phyloP scores from a whole-genome alignment of 2,797 vertebrate genomes.

The Ctenopoma kingsleyae region DNA sequence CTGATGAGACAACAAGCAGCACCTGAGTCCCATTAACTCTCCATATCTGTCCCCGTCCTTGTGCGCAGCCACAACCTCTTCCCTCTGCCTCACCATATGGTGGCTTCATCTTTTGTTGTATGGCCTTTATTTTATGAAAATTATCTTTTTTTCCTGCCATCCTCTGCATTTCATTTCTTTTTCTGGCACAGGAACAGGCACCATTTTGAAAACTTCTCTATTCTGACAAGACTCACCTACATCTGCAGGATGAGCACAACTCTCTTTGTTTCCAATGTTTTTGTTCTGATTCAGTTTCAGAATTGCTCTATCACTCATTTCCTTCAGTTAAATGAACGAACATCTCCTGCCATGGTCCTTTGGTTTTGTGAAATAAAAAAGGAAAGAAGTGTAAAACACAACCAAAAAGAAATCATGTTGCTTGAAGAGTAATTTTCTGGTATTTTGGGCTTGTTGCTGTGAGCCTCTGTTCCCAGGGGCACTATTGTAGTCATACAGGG shows the following conservation, averaged over 20 bases:
- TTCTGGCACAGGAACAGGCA: constrained; percentile 30
- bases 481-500: not conserved
- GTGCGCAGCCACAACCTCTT: constrained; percentile 44
- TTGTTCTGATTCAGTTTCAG: constrained; percentile 58
- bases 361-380: constrained; percentile 41
- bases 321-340: constrained; percentile 48
- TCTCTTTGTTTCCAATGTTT: constrained; percentile 57
- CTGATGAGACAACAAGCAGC: constrained; percentile 73
- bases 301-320: constrained; percentile 59
- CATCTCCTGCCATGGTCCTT: constrained; percentile 40
- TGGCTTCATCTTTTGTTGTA: constrained; percentile 51
- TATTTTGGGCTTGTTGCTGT: constrained; percentile 18
- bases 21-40: constrained; percentile 82
- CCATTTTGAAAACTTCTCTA: constrained; percentile 42
- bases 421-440: constrained; percentile 11
- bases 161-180: constrained; percentile 40
- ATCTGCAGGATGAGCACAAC: constrained; percentile 51
- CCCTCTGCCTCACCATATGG: constrained; percentile 58
- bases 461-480: not conserved
- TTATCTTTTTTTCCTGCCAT: constrained; percentile 29
- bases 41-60: constrained; percentile 56
- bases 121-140: constrained; percentile 60
- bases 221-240: constrained; percentile 31
- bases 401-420: constrained; percentile 25
- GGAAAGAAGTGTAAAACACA: constrained; percentile 6